Base-by-base conservation (phyloP, 2,113 vertebrate species). In the Oncorhynchus masou region DNA sequence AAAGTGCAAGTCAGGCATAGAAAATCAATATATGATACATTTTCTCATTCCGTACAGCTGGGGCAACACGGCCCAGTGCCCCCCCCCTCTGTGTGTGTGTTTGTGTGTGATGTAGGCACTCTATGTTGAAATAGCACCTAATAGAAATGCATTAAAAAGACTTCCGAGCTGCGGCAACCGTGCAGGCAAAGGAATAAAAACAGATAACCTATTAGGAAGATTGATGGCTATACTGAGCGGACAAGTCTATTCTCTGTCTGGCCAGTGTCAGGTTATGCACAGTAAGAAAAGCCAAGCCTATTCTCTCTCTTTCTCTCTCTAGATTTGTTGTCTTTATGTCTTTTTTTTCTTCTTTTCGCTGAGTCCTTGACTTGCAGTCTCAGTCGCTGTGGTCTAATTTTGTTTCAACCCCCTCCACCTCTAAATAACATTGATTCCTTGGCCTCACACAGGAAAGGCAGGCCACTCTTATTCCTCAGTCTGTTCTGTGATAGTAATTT, bases 111-210 rank as follows among this genome's bases (percentile, higher is more conserved):
- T 77, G 79, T 81, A 62, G 71, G 73, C 74, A 68, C 71, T 84
- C 79, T 74, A 71, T 79, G 77, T 79, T 86, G 79, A 83, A 86
- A 85, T 75, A 80, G 83, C 71, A 65, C 81, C 72, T 85, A 79
- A 83, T 86, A 83, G 83, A 85, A 83, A 86, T 84, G 73, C 79
- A 84, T 86, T 84, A 80, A 86, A 84, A 82, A 84, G 80, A 83
- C 80, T 81, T 86, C 62, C 75, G 71, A 71, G 68, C 70, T 59
- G 73, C 70, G 76, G 73, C 68, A 59, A 83, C 77, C 79, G 70
- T 72, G 48, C 71, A 48, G 74, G 73, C 73, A 6, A 25, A 74
- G 60, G 71, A 78, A 69, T 78, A 71, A 83, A 83, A 83, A 79
- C 84, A 83, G 84, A 82, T 82, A 84, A 82, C 81, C 81, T 75